Evolutionary conservation across 1,140 invertebrate genomes (phyloP).

Genomic region (Drosophila parabipectinata): DNA sequence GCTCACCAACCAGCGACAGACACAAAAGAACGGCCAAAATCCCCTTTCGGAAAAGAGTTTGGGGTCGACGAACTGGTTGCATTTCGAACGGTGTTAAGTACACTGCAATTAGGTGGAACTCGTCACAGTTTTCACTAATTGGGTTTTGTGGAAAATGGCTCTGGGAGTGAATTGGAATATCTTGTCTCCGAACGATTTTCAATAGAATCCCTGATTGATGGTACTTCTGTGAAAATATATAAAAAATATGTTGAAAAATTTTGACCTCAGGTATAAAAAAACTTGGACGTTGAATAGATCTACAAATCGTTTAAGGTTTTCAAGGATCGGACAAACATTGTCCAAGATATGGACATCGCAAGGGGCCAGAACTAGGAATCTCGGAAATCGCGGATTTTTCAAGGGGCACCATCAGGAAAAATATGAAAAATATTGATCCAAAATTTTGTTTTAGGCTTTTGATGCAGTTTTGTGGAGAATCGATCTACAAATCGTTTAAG

Average conservation of each 20-base stretch:
- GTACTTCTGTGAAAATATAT: too few species aligned
- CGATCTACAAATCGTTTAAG: neutral
- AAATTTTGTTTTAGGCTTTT: neutral
- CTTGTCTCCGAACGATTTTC: neutral
- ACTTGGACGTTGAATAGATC: too few species aligned
- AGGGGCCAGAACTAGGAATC: neutral
- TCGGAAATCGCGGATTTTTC: neutral
- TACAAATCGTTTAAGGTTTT: neutral
- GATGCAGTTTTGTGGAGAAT: neutral
- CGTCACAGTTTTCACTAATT: slow-evolving; percentile 14
- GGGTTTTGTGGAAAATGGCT: slow-evolving; percentile 12
- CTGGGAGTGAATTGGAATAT: neutral
- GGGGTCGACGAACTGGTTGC: slow-evolving; percentile 56
- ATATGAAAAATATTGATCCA: neutral
- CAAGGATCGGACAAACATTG: neutral
- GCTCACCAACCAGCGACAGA: slow-evolving; percentile 16
- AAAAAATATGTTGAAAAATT: too few species aligned
- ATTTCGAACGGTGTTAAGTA: slow-evolving; percentile 57
- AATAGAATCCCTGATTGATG: neutral
- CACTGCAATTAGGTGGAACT: slow-evolving; percentile 49
- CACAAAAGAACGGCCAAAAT: slow-evolving; percentile 40
- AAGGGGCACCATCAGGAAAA: neutral
- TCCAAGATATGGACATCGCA: neutral
- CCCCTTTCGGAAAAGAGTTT: slow-evolving; percentile 33
- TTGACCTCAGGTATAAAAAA: too few species aligned